phyloP scores from a whole-genome alignment of 2,113 vertebrate species.

The Notarius lentiginosus region DNA sequence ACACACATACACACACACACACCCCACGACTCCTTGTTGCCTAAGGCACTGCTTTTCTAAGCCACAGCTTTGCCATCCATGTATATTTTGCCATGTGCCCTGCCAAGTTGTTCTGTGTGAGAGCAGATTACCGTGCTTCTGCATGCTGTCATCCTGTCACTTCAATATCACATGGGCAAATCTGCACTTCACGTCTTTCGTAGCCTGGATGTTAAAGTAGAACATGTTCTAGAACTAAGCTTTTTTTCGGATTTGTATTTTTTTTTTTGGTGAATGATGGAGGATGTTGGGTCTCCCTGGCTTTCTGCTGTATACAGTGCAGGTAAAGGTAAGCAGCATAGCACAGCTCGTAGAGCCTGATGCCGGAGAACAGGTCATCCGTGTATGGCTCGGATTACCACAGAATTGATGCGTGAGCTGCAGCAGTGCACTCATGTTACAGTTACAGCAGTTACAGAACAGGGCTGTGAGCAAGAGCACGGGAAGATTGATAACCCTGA shows the following conservation, averaged over 20 bases:
- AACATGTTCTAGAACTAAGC: neutral
- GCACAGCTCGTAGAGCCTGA: slow-evolving; percentile 59
- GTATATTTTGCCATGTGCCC: slow-evolving; percentile 47
- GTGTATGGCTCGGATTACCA: slow-evolving; percentile 63
- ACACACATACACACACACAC: slow-evolving; percentile 29
- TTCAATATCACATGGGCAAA: slow-evolving; percentile 24
- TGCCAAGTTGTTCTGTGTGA: slow-evolving; percentile 34
- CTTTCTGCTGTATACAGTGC: slow-evolving; percentile 51
- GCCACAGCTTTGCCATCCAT: slow-evolving; percentile 38
- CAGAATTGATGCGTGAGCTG: slow-evolving; percentile 69
- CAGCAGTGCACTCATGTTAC: slow-evolving; percentile 71
- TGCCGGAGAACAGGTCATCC: slow-evolving; percentile 67
- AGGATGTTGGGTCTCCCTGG: neutral
- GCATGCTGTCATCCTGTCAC: slow-evolving; percentile 27
- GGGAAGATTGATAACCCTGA: slow-evolving; percentile 68
- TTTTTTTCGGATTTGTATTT: neutral
- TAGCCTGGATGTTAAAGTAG: slow-evolving; percentile 22
- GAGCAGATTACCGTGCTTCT: slow-evolving; percentile 38
- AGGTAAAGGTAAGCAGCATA: slow-evolving; percentile 59
- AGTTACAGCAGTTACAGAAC: slow-evolving; percentile 62
- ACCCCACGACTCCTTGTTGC: slow-evolving; percentile 44
- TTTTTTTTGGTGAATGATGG: neutral
- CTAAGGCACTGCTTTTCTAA: slow-evolving; percentile 51
- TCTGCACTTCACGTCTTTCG: slow-evolving; percentile 5
- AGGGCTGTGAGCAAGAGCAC: slow-evolving; percentile 64